These are phyloP conservation scores for Dioctria rufipes DNA, from an alignment of 2,888 invertebrate genomes.

Conservation along the genomic window DNA sequence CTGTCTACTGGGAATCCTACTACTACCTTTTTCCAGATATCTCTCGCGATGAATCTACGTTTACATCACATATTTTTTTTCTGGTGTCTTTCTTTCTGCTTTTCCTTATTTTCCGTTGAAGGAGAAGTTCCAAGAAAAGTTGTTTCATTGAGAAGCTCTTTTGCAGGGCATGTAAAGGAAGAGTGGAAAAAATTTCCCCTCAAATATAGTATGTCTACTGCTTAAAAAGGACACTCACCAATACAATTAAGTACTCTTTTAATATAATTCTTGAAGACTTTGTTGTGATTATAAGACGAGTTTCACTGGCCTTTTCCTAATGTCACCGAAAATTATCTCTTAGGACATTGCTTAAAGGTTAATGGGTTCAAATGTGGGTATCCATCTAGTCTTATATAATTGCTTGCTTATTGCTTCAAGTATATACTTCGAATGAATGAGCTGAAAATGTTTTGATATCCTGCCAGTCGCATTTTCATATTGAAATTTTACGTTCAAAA, in stretches of 20 bases:
- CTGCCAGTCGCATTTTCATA: no score
- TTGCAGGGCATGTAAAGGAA: neutral
- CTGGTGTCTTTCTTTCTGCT: conserved; percentile 28
- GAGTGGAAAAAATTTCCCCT: conserved; percentile 42
- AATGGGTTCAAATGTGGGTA: no score
- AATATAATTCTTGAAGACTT: no score
- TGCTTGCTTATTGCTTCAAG: no score
- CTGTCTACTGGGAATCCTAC: conserved; percentile 33
- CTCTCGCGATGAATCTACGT: conserved; percentile 50
- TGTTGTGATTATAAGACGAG: no score
- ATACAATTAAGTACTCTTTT: neutral
- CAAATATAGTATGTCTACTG: neutral
- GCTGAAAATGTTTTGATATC: no score
- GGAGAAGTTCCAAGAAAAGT: conserved; percentile 22
- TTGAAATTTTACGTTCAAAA: no score
- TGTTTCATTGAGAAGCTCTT: conserved; percentile 21
- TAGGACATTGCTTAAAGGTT: no score
- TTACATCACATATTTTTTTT: conserved; percentile 45
- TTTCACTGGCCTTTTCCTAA: no score
- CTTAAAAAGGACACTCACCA: conserved; percentile 27
- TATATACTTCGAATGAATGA: no score
- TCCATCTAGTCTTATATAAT: no score
- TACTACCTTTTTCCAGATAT: conserved; percentile 24
- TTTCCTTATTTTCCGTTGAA: conserved; percentile 34
- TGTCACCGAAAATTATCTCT: no score